Evolutionary conservation across 2,113 vertebrate genomes (phyloP), one percentile per base, ranked within the genome.

Genomic region (Aldabrachelys gigantea): DNA sequence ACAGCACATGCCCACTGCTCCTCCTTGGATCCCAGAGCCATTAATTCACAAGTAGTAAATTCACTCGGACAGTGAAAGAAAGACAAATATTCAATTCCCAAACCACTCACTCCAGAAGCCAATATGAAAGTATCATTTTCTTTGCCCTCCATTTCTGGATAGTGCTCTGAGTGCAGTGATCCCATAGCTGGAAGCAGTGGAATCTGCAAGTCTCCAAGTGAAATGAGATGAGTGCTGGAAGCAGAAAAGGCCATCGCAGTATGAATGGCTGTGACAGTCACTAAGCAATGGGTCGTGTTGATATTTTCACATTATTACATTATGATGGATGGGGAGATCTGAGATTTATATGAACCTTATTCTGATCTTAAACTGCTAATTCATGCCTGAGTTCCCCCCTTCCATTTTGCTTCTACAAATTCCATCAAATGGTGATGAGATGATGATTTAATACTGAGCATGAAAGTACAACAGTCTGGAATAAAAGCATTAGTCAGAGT

Each of bases 301-400:
- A 79, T 82, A 50, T 47, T 92, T 89, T 89, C 84, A 69, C 82
- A 69, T 81, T 85, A 93, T 47, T 72, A 53, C 88, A 24, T 89
- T 81, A 54, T 94, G 97, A 96, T 92, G 95, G 97, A 95, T 88
- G 84, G 93, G 92, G 87, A 92, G 82, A 75, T 59, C 56, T 49
- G 82, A 79, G 93, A 65, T 95, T 97, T 88, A 88, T 85, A 89
- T 54, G 31, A 86, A 93, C 95, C 84, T 88, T 91, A 85, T 79
- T 76, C 91, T 84, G 85, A 87, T 76, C 94, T 95, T 94, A 94
- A 96, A 95, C 91, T 94, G 89, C 92, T 95, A 94, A 97, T 96
- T 95, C 95, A 89, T 85, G 96, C 96, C 96, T 17, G 47, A 96
- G 69, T 89, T 95, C 87, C 86, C n/a, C 90, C 44, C 94, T 96